These are phyloP conservation scores for Rhabdornis inornatus DNA, from an alignment of 2,113 vertebrate genomes.

Conservation along the genomic window DNA sequence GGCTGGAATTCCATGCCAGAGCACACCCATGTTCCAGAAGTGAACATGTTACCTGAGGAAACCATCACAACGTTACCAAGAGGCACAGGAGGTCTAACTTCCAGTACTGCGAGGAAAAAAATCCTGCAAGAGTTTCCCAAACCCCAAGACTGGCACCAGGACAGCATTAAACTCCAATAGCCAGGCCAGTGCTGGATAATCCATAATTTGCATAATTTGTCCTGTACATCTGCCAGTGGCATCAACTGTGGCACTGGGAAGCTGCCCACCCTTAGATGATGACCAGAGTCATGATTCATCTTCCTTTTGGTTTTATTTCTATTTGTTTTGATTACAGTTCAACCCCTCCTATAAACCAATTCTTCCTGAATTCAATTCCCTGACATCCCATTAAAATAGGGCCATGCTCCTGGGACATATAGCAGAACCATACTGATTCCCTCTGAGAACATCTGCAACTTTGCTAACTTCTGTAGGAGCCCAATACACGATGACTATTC, in stretches of 20 bases:
- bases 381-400: not conserved
- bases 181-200: not conserved
- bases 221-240: not conserved
- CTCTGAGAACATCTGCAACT: not conserved
- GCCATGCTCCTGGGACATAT: not conserved
- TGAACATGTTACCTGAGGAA: not conserved
- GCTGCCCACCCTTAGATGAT: not conserved
- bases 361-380: not conserved
- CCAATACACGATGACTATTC: not conserved
- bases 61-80: not conserved
- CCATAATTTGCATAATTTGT: not conserved
- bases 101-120: not conserved
- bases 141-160: not conserved
- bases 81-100: not conserved
- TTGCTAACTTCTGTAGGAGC: not conserved
- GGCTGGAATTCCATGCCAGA: not conserved
- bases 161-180: not conserved
- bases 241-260: not conserved
- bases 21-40: fast-evolving
- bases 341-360: not conserved
- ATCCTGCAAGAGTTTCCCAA: not conserved
- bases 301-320: not conserved
- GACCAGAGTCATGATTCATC: not conserved
- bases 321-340: not conserved
- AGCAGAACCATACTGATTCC: not conserved